Evolutionary conservation across 2,113 vertebrate genomes (phyloP).

Genomic region (Cyprinodon brontotheroides): DNA sequence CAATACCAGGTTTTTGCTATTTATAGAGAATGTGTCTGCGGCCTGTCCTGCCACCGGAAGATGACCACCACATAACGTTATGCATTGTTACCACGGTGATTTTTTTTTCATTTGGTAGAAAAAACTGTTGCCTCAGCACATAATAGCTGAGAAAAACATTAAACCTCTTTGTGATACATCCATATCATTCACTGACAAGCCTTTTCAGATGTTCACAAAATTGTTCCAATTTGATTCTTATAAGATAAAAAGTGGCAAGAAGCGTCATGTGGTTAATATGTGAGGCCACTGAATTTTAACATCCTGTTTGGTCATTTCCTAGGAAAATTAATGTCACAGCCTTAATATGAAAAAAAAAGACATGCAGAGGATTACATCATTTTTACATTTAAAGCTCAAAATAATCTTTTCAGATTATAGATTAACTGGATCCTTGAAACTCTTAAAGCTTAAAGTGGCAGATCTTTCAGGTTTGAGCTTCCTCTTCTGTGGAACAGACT

Average conservation of each 20-base stretch:
- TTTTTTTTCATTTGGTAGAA: neutral
- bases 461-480: neutral
- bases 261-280: neutral
- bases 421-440: neutral
- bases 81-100: neutral
- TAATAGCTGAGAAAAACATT: conserved; percentile 2
- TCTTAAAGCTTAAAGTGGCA: neutral
- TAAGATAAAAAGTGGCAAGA: neutral
- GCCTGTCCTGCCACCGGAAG: conserved; percentile 4
- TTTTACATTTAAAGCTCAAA: neutral
- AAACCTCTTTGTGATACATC: neutral
- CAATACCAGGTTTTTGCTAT: conserved; percentile 11
- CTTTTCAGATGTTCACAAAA: conserved; percentile 12
- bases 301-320: neutral
- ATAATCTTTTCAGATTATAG: neutral
- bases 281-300: neutral
- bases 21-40: neutral
- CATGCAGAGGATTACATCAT: too few species aligned
- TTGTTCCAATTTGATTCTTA: conserved; percentile 2
- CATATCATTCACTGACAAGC: neutral
- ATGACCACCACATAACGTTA: neutral
- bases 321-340: too few species aligned
- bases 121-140: neutral
- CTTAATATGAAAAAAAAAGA: neutral
- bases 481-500: neutral